Percentiles rank a stretch among this genome's conserved stretches.
Evolutionary conservation across 2,888 invertebrate genomes (phyloP).

Genomic region (Anoncus sp.): DNA sequence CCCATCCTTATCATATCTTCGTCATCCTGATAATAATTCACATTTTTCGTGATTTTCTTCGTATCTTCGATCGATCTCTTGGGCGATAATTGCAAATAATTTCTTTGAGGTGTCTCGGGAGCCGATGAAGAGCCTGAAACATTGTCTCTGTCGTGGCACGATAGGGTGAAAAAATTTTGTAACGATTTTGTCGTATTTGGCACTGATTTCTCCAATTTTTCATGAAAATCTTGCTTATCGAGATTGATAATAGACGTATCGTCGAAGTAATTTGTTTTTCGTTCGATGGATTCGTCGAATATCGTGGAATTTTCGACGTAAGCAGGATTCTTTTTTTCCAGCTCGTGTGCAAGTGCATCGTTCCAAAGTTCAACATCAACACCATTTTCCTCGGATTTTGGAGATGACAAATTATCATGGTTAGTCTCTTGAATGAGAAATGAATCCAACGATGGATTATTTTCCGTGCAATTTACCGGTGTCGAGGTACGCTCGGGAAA

Average conservation of each 20-base stretch:
- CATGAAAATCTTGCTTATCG: constrained; percentile 67
- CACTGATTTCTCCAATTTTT: constrained; percentile 25
- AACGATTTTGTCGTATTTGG: constrained; percentile 38
- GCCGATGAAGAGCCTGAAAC: constrained; percentile 23
- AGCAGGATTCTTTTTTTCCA: constrained; percentile 74
- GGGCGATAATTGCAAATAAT: background rate
- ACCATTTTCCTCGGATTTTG: constrained; percentile 42
- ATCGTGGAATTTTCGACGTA: constrained; percentile 62
- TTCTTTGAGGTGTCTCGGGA: constrained; percentile 33
- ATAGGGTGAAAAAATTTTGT: constrained; percentile 4
- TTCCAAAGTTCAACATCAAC: constrained; percentile 78
- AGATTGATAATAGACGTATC: constrained; percentile 1
- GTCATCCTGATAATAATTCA: constrained; percentile 41
- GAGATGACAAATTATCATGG: constrained; percentile 27
- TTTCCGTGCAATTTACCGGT: constrained; percentile 18
- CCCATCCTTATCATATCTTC: constrained; percentile 24
- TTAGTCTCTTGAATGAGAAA: constrained; percentile 16
- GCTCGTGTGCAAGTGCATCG: constrained; percentile 75
- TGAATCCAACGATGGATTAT: constrained; percentile 1
- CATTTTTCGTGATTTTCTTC: constrained; percentile 17
- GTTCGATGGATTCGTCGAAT: constrained; percentile 58
- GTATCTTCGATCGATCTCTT: background rate
- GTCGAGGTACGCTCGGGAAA: constrained; percentile 69
- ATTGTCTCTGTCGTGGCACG: background rate
- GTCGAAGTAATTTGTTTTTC: constrained; percentile 16